Percentiles rank a stretch among this genome's conserved stretches.
These are phyloP conservation scores for Leucoraja erinaceus DNA, from an alignment of 2,113 vertebrate species.

Conservation along the genomic window DNA sequence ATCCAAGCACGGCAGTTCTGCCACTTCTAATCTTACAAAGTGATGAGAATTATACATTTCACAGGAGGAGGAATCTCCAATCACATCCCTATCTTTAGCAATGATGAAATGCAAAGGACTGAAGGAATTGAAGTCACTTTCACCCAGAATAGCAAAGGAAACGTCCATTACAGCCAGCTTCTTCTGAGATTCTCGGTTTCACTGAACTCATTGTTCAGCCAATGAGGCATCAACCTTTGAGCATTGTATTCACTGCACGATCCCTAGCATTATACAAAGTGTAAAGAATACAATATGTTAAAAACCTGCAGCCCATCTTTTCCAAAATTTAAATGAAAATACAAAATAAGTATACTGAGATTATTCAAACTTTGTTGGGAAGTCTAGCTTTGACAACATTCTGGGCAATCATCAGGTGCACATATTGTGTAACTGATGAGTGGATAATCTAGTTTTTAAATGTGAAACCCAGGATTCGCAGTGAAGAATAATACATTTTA, in stretches of 20 bases:
- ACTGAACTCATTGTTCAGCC: no score
- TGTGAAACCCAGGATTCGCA: not conserved
- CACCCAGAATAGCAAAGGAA: no score
- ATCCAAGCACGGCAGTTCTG: no score
- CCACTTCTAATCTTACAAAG: no score
- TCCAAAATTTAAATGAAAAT: not conserved
- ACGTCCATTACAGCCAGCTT: no score
- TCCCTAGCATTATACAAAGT: not conserved
- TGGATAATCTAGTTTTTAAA: not conserved
- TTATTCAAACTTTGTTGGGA: not conserved
- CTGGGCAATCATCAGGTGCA: not conserved
- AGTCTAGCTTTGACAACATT: not conserved
- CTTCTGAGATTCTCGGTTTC: no score
- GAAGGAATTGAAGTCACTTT: no score
- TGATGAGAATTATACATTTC: no score
- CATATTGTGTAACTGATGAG: not conserved
- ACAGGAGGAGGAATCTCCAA: no score
- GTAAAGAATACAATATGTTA: not conserved
- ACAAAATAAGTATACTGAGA: not conserved
- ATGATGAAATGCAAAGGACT: no score
- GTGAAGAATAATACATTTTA: not conserved
- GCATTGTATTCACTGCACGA: not conserved
- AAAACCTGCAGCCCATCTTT: not conserved
- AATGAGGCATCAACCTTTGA: not conserved
- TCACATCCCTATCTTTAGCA: no score